Evolutionary conservation across 2,797 vertebrate species (phyloP).

Genomic region (Pantherophis vulpinus): DNA sequence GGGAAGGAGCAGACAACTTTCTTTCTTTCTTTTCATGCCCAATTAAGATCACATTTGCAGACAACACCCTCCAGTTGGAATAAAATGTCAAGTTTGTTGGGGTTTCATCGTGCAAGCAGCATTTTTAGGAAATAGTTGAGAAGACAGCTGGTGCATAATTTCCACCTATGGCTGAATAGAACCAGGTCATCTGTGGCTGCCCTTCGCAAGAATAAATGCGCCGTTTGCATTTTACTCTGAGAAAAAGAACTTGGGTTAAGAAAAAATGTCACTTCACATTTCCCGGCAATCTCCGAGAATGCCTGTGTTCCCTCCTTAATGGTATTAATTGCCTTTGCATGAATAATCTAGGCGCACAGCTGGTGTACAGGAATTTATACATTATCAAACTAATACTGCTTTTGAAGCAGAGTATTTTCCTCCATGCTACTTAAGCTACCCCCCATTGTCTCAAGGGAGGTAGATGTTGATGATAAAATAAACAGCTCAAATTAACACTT

Average conservation of each 20-base stretch:
- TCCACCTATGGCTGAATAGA: not conserved
- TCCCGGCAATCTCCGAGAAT: slow-evolving; percentile 1
- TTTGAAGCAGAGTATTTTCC: slow-evolving; percentile 27
- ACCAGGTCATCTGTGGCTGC: not conserved
- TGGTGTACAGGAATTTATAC: slow-evolving; percentile 35
- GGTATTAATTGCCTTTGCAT: slow-evolving; percentile 33
- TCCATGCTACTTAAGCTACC: slow-evolving; percentile 21
- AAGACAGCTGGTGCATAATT: not conserved
- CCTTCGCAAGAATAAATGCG: not conserved
- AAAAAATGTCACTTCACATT: not conserved
- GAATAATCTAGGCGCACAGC: slow-evolving; percentile 34
- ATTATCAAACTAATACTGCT: slow-evolving; percentile 33
- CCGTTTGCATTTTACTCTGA: not conserved
- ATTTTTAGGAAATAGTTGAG: not conserved
- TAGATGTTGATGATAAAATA: slow-evolving; percentile 37
- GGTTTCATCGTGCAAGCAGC: not conserved
- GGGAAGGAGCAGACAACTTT: not conserved
- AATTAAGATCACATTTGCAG: not conserved
- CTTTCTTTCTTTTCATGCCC: not conserved
- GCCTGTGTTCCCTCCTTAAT: slow-evolving; percentile 23
- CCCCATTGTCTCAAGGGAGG: slow-evolving; percentile 32
- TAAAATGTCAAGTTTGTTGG: not conserved
- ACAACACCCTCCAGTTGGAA: not conserved
- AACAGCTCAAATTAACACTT: slow-evolving; percentile 38
- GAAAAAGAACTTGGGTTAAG: not conserved